Base-by-base conservation (phyloP, 2,888 invertebrate species). In the Cheilosia soror region DNA sequence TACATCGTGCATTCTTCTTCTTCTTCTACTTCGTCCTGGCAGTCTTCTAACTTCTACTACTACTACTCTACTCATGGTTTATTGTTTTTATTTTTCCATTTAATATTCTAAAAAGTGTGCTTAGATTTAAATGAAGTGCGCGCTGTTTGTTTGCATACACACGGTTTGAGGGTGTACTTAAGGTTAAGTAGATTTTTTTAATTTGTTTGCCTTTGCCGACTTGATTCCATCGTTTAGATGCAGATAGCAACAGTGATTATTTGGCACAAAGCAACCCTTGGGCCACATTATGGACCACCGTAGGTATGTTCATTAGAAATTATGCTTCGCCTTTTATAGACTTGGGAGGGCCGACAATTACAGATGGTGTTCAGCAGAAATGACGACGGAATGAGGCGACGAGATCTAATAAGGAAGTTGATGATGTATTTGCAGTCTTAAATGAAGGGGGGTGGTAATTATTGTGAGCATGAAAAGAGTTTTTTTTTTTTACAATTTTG, bases 61-160 rank as follows among this genome's bases (percentile, higher is more conserved):
- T 63, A 5, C 60, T 66, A 40, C 15, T 2, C 55, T 60, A 37
- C 68, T 60, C 44, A 6, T 15, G 42, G 15, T 44, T 47, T 69
- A 31, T 69, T 62, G 37, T 44, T 62, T 69, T 69, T 47, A 44
- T 55, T 49, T 63, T 63, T 33, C 49, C 69, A 63, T 69, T 77
- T 77, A 68, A 69, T 78, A 63, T 69, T n/a, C 77, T 69, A 47
- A 69, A 62, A 84, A 62, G 69, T 78, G 57, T 66, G 65, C 75
- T 75, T 79, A 55, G 79, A 71, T 44, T 53, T 51, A 68, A 78
- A 78, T 73, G 55, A 73, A 83, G 73, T 78, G 75, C 62, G 7
- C 37, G 20, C 47, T 47, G 7, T 47, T 11, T 60, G 27, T 68
- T 68, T 29, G 60, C 27, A 62, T 60, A 63, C 27, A 66, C 37